phyloP scores from a whole-genome alignment of 2,797 vertebrate genomes.

The Ctenosaura bakeri region DNA sequence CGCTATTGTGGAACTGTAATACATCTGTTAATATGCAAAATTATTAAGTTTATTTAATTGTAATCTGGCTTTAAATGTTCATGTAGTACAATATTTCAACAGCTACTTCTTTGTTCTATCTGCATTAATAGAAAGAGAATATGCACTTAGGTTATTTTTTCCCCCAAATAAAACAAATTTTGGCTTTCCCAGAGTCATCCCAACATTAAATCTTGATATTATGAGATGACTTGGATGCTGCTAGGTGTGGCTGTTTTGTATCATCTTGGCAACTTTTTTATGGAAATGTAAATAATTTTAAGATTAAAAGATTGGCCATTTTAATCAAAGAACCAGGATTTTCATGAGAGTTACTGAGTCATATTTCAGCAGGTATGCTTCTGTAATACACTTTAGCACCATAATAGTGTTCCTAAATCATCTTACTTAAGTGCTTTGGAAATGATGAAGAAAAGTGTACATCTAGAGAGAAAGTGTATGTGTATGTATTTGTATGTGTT shows the following conservation, averaged over 20 bases:
- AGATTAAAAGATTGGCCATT: background rate
- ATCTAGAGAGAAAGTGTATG: background rate
- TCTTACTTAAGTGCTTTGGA: background rate
- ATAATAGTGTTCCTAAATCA: background rate
- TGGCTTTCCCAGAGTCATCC: background rate
- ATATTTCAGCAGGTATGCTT: background rate
- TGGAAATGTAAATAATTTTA: background rate
- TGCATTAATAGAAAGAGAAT: background rate
- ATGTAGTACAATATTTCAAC: background rate
- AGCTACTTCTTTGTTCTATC: background rate
- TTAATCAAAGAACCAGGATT: background rate
- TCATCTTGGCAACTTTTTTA: background rate
- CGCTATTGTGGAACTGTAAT: background rate
- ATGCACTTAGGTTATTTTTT: background rate
- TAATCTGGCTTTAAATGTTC: background rate
- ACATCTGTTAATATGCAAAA: background rate
- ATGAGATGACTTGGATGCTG: background rate
- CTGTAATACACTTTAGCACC: background rate
- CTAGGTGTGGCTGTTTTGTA: background rate
- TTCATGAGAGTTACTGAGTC: background rate
- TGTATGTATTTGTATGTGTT: accelerated
- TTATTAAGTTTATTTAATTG: background rate
- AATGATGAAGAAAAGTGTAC: background rate
- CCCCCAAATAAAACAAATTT: background rate
- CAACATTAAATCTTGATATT: background rate